A percentile compares a stretch with the other conserved stretches of the same genome.
phyloP scores from a whole-genome alignment of 2,113 vertebrate genomes.

The Pomatostomus ruficeps region DNA sequence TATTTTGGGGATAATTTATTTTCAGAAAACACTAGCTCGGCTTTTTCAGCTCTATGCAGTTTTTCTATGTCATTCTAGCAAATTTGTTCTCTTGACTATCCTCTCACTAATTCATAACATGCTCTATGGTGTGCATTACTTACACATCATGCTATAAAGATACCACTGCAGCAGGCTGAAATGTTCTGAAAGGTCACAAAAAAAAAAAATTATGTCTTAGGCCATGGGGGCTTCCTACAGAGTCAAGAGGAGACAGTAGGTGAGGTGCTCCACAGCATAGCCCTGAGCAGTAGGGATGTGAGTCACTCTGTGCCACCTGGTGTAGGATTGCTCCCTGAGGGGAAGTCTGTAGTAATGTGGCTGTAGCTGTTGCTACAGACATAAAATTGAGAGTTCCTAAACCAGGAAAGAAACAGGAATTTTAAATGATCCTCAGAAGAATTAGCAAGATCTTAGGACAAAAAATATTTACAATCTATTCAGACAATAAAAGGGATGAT shows the following conservation, averaged over 20 bases:
- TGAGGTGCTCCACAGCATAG: background rate
- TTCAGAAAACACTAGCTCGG: background rate
- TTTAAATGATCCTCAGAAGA: background rate
- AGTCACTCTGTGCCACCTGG: background rate
- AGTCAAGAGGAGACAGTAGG: background rate
- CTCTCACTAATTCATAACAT: background rate
- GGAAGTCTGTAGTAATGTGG: background rate
- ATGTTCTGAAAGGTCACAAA: background rate
- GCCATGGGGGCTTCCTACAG: rapidly evolving
- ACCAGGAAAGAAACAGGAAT: background rate
- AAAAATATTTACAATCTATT: background rate
- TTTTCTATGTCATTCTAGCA: background rate
- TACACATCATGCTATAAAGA: background rate
- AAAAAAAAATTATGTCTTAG: background rate
- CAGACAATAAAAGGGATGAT: conserved; percentile 1
- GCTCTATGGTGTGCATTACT: background rate
- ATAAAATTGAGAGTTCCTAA: background rate
- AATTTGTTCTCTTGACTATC: background rate
- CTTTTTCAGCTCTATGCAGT: background rate
- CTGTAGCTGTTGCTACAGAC: background rate
- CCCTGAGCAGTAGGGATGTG: background rate
- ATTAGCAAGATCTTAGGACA: background rate
- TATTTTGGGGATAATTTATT: background rate
- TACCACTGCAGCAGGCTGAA: background rate
- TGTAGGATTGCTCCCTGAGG: background rate